Evolutionary conservation across 2,113 vertebrate genomes (phyloP), one percentile per base, ranked within the genome.

Genomic region (Ophthalmolycus amberensis): DNA sequence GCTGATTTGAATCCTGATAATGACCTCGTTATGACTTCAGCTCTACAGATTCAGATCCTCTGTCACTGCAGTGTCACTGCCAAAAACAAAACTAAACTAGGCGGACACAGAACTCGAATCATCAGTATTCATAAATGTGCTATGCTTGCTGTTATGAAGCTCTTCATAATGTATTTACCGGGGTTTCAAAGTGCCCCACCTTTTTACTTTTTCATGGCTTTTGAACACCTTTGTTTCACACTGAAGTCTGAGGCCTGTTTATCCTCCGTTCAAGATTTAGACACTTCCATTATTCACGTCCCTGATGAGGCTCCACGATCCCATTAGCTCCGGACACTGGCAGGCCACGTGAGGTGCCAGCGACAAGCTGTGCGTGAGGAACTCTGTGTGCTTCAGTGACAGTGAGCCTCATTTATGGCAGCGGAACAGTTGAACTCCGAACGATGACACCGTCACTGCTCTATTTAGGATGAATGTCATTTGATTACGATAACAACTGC

Each of bases 221-320:
- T 70, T 58, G 44, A 29, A 27, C 48, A 66, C 63, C 80, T 74
- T 25, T 78, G 83, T 69, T 78, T 85, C 59, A 64, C 40, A 3
- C 63, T 34, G 27, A 71, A 25, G 68, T 79, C 46, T 48, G 9
- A 76, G 16, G 64, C 52, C 70, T 76, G 74, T 84, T 82, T 75
- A 62, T 58, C 34, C 27, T 80, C 77, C 1, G 16, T 83, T 76
- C 40, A 40, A 82, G 54, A 86, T 81, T 77, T 2, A 75, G 44
- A 68, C 69, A 22, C 72, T 84, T 89, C 66, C 75, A 80, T 89
- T 84, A 86, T 88, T 89, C 82, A 84, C 64, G 7, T 87, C 69
- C 83, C 8, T 16, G 74, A 71, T 65, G 79, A 86, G 67, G 73
- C 70, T 63, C 16, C 75, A 65, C 65, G 76, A 86, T 86, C 88